Percentiles rank a stretch among this genome's conserved stretches.
phyloP scores from a whole-genome alignment of 1,140 invertebrate species.

The Wiebesia pumilae region DNA sequence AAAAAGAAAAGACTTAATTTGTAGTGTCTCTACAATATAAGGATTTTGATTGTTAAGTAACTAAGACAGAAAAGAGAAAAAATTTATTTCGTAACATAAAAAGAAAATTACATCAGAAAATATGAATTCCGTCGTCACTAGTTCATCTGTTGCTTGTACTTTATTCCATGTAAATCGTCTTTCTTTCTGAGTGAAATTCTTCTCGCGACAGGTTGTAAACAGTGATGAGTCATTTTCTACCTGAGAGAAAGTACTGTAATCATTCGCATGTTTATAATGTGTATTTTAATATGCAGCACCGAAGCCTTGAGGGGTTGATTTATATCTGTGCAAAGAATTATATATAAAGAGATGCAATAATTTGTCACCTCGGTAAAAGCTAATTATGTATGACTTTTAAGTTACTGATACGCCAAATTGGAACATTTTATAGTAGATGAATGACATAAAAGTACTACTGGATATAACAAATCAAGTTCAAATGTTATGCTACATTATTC shows the following conservation, averaged over 20 bases:
- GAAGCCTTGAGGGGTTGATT: conserved; percentile 29
- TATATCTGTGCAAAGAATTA: conserved; percentile 20
- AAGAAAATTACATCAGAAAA: conserved; percentile 61
- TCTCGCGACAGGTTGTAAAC: conserved; percentile 52
- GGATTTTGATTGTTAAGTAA: not conserved
- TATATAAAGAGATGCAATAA: not conserved
- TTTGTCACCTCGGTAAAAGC: not conserved
- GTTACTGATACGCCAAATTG: not conserved
- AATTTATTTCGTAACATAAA: conserved; percentile 58
- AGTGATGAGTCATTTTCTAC: conserved; percentile 49
- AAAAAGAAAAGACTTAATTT: not conserved
- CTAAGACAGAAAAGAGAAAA: not conserved
- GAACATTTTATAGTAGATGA: too few relatives aligned
- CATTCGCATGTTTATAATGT: not conserved
- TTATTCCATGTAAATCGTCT: not conserved
- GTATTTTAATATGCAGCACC: not conserved
- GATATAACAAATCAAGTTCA: too few relatives aligned
- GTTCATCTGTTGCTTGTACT: not conserved
- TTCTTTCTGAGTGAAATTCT: conserved; percentile 60
- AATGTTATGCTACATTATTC: too few relatives aligned
- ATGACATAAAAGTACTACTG: too few relatives aligned
- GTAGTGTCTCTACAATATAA: not conserved
- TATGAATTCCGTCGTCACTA: conserved; percentile 22
- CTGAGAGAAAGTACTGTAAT: conserved; percentile 59
- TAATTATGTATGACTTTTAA: not conserved